A percentile compares a stretch with the other conserved stretches of the same genome.
Conservation (phyloP, 2,888 invertebrate species). For the Beris morrisii region DNA sequence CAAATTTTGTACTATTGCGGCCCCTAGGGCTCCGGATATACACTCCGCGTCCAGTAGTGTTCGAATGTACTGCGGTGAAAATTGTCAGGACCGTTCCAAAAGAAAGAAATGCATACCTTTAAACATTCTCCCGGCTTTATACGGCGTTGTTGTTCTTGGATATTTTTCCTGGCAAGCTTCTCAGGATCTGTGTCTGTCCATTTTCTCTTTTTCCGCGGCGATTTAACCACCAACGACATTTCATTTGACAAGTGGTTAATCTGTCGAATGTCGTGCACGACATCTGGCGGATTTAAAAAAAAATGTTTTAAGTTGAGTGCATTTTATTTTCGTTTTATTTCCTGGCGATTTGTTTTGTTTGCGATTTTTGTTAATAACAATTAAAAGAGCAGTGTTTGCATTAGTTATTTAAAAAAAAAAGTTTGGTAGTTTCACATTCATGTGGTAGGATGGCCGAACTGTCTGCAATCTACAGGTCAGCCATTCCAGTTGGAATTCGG, state of each 20-base stretch:
- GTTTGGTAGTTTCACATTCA: too few species aligned
- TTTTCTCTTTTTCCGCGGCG: not conserved
- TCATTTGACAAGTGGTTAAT: too few species aligned
- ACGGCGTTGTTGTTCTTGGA: constrained; percentile 51
- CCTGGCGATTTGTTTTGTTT: too few species aligned
- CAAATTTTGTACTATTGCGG: constrained; percentile 43
- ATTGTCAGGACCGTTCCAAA: not conserved
- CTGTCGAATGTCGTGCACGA: too few species aligned
- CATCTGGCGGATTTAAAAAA: not conserved
- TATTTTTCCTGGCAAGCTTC: constrained; percentile 44
- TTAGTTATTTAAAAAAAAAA: too few species aligned
- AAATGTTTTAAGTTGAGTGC: too few species aligned
- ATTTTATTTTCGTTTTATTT: too few species aligned
- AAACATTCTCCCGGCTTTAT: constrained; percentile 52
- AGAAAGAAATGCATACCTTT: constrained; percentile 41
- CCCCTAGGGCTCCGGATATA: constrained; percentile 39
- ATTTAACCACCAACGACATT: not conserved
- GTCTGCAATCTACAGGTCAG: too few species aligned
- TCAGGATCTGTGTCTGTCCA: constrained; percentile 1
- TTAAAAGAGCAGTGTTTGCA: too few species aligned
- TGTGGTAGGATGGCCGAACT: too few species aligned
- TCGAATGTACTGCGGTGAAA: constrained; percentile 44
- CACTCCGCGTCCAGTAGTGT: constrained; percentile 47
- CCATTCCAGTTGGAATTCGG: too few species aligned
- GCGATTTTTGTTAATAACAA: too few species aligned